Evolutionary conservation across 2,113 vertebrate genomes (phyloP).

Genomic region (Gracilinanus agilis): DNA sequence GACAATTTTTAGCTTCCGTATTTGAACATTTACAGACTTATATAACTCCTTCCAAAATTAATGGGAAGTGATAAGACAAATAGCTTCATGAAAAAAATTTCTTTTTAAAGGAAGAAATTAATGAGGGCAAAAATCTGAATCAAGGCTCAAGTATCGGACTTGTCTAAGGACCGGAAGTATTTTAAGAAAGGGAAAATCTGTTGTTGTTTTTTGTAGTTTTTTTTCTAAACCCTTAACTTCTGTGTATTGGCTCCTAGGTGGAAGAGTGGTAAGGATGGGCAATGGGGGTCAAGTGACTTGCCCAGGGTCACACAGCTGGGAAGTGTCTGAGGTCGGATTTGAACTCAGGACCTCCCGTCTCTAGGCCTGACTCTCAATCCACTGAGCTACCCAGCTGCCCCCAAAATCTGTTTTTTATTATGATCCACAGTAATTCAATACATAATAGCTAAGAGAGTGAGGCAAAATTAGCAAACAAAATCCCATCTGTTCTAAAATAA

Average conservation of each 20-base stretch:
- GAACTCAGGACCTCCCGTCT: too few relatives aligned
- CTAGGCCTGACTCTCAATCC: too few relatives aligned
- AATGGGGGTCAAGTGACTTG: too few relatives aligned
- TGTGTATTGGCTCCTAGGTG: too few relatives aligned
- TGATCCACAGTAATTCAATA: not conserved
- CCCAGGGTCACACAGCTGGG: too few relatives aligned
- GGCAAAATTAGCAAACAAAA: not conserved
- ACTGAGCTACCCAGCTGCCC: too few relatives aligned
- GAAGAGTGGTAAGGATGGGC: too few relatives aligned
- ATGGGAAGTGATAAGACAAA: not conserved
- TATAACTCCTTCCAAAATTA: not conserved
- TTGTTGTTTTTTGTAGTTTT: too few relatives aligned
- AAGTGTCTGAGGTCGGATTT: too few relatives aligned
- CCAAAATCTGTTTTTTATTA: too few relatives aligned
- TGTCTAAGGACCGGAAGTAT: not conserved
- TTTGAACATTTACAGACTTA: not conserved
- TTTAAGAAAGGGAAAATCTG: not conserved
- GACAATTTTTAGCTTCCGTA: not conserved
- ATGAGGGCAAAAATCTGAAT: not conserved
- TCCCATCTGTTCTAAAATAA: not conserved
- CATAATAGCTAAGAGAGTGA: not conserved
- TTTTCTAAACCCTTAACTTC: too few relatives aligned
- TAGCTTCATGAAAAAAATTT: not conserved
- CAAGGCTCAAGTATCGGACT: not conserved
- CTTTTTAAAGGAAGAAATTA: not conserved